phyloP scores from a whole-genome alignment of 2,113 vertebrate genomes.

The Benitochromis conjunctus region DNA sequence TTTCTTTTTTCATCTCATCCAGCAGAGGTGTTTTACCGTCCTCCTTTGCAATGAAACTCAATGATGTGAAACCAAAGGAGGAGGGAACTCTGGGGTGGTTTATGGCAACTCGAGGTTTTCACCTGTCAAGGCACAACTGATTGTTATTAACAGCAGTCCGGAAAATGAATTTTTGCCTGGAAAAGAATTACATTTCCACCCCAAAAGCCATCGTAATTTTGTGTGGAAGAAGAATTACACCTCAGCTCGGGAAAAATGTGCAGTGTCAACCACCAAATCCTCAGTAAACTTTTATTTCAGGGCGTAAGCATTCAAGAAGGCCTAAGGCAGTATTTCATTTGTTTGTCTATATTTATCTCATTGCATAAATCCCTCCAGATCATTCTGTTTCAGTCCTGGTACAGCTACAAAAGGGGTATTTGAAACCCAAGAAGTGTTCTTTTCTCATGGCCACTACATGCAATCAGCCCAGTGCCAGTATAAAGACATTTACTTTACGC shows the following conservation, averaged over 20 bases:
- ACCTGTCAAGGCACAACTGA: constrained; percentile 45
- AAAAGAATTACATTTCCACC: constrained; percentile 19
- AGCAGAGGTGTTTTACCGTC: constrained; percentile 51
- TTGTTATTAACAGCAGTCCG: constrained; percentile 38
- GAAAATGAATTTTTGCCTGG: constrained; percentile 35
- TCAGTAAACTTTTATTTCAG: constrained; percentile 15
- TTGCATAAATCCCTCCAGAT: neutral
- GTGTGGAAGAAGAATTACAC: constrained; percentile 11
- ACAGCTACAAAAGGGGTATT: neutral
- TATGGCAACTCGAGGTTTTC: constrained; percentile 37
- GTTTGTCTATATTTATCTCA: neutral
- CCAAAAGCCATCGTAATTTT: constrained; percentile 22
- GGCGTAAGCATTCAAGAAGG: neutral
- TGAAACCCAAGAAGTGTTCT: neutral
- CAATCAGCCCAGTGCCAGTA: neutral
- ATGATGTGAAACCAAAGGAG: constrained; percentile 34
- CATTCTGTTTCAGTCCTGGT: neutral
- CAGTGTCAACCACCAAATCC: constrained; percentile 7
- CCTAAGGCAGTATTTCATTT: neutral
- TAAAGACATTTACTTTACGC: neutral
- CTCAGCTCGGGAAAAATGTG: neutral
- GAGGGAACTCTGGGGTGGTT: constrained; percentile 32
- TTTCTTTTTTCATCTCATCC: constrained; percentile 28
- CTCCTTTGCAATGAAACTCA: constrained; percentile 57
- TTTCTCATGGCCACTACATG: neutral